Evolutionary conservation across 37 sponge, comb jelly and placozoan genomes (phyloP).

Genomic region (Chondrilla cf. caribensis): DNA sequence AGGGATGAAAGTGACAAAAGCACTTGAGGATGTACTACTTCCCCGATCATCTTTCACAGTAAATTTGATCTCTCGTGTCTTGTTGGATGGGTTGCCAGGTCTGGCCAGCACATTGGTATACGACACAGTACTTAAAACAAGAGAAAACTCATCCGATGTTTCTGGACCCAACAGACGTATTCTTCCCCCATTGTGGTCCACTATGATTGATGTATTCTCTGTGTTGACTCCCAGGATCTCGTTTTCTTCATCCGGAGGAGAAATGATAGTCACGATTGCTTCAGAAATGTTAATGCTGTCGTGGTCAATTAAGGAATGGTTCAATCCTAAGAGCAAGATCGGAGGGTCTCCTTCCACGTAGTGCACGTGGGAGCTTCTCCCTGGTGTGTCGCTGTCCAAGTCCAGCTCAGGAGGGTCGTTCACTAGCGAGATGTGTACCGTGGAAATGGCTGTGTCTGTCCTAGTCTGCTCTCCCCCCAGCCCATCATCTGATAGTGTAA

Average conservation of each 20-base stretch:
- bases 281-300: constrained; percentile 43
- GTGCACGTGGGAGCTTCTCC: constrained; percentile 27
- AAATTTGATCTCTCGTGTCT: constrained; percentile 48
- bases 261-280: constrained; percentile 39
- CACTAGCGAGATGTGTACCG: constrained; percentile 48
- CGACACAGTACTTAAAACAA: constrained; percentile 59
- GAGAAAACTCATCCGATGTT: constrained; percentile 46
- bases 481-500: constrained; percentile 35
- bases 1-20: constrained; percentile 53
- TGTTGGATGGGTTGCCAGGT: constrained; percentile 60
- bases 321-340: not conserved
- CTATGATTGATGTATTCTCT: constrained; percentile 32
- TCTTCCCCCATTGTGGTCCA: not conserved
- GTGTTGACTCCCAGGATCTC: constrained; percentile 59
- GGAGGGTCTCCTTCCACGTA: constrained; percentile 59
- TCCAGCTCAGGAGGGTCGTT: constrained; percentile 89
- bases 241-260: constrained; percentile 45
- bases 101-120: constrained; percentile 62
- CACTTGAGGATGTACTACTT: constrained; percentile 47
- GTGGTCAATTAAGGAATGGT: constrained; percentile 58
- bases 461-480: constrained; percentile 12
- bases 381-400: constrained; percentile 37
- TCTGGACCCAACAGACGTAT: constrained; percentile 68
- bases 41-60: constrained; percentile 65
- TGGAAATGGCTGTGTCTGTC: constrained; percentile 10